Evolutionary conservation across 2,113 vertebrate species (phyloP), one percentile per base, ranked within the genome.

Genomic region (Lontra canadensis): DNA sequence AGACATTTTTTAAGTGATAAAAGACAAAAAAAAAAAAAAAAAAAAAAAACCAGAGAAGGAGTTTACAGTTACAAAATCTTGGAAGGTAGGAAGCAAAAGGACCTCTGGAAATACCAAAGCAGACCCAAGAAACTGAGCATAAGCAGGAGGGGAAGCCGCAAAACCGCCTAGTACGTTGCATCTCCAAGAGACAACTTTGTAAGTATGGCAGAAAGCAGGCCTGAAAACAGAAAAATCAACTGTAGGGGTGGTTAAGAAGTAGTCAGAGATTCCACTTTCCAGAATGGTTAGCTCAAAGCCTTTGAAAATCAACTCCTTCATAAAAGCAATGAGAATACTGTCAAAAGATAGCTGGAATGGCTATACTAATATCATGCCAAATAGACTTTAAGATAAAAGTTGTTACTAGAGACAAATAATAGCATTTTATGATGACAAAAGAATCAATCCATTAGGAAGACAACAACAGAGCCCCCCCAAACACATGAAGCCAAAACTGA

Each of bases 391-490:
- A 74, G 29, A 71, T 5, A 73, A 47, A 94, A 44, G 29, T 14
- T 55, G 36, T 49, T 76, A 92, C 21, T 49, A 74, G 74, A 82
- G 39, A 81, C 18, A 89, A 65, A 83, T 31, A 42, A 76, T 57
- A 89, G 90, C 42, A 39, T 57, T 91, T 96, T 82, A 71, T 23
- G 76, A 88, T 69, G 78, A 92, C 76, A 88, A 78, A 76, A 61
- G 7, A 13, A n/a, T 94, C 39, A 80, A 20, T 73, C 29, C n/a
- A n/a, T 78, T 17, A 42, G 67, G 76, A 94, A 82, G 47, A 47
- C 67, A 52, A 88, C n/a, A 57, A 71, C 2, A 25, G 9, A 23
- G 42, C 7, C 34, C 34, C 34, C 76, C 31, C 6, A 89, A 95
- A 74, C 55, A n/a, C 65, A 69, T 3, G 78, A 95, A 80, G 34